Evolutionary conservation across 2,113 vertebrate genomes (phyloP), one percentile per base, ranked within the genome.

Genomic region (Tetrao urogallus): DNA sequence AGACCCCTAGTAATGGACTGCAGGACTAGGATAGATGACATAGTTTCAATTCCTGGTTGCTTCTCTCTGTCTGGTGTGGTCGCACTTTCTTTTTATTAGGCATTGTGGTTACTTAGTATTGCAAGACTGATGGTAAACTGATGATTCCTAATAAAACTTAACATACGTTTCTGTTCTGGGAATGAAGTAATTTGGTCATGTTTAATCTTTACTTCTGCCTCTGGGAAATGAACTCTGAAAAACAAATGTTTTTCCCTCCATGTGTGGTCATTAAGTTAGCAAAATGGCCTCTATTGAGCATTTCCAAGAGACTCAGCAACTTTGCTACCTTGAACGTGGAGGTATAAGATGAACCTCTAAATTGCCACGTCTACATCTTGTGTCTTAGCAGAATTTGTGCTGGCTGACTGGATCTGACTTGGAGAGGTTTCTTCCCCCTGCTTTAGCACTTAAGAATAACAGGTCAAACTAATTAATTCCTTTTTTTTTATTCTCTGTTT

Each of bases 131-230:
- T 56, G 69, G 13, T 6, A 15, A 83, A 50, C 11, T n/a, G 11
- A 11, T 80, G 1, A 1, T 57, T 75, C 72, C 40, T 30, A 20
- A n/a, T 67, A 19, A 58, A 70, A 13, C 67, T 36, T 25, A 27
- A 36, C 34, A 52, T 12, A 15, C 0, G 0, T 48, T 88, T 88
- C 3, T 13, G 8, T 77, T 88, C 71, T 72, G 17, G 48, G 36
- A 25, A 4, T 92, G 38, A 71, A 61, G 5, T 52, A 5, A 63
- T 85, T 18, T 16, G 30, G 30, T 58, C 0, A 1, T 40, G 9
- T n/a, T 77, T 77, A 25, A n/a, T 73, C 50, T 74, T 73, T 65
- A 32, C 21, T 38, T 92, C 34, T 73, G 11, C n/a, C 22, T 73
- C 15, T 88, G 56, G 38, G 45, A 56, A 43, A 47, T 1, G 1